Evolutionary conservation across 2,113 vertebrate species (phyloP).

Genomic region (Cynopterus brachyotis): DNA sequence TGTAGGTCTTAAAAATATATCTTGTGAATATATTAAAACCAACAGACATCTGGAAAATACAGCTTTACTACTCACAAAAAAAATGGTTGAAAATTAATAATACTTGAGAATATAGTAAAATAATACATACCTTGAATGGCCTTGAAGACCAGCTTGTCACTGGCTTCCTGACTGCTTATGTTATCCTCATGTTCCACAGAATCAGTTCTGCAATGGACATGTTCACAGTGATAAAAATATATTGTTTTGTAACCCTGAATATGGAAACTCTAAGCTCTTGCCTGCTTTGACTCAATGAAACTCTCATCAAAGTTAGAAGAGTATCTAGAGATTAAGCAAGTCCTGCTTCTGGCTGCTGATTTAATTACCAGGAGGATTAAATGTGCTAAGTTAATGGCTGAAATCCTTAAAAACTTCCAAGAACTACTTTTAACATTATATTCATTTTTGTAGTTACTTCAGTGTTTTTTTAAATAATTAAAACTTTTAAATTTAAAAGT

Average conservation of each 20-base stretch:
- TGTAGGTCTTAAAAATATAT: no score
- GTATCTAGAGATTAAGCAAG: not conserved
- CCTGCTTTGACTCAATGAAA: not conserved
- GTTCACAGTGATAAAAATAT: conserved; percentile 42
- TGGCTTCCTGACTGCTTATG: conserved; percentile 49
- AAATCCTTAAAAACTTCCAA: not conserved
- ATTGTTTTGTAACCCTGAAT: not conserved
- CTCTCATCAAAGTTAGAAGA: not conserved
- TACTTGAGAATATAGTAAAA: not conserved
- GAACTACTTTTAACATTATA: not conserved
- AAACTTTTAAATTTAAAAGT: not conserved
- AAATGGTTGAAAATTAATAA: not conserved
- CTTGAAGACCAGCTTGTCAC: conserved; percentile 68
- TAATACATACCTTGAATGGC: conserved; percentile 82
- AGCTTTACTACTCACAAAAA: not conserved
- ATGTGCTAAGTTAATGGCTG: not conserved
- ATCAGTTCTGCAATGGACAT: conserved; percentile 74
- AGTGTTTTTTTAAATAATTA: conserved; percentile 8
- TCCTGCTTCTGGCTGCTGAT: not conserved
- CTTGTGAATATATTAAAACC: not conserved
- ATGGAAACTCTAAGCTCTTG: not conserved
- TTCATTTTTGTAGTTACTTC: not conserved
- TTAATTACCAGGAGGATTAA: not conserved
- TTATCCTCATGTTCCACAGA: conserved; percentile 55
- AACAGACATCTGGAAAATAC: conserved; percentile 14